A percentile compares a stretch with the other conserved stretches of the same genome.
Evolutionary conservation across 2,797 vertebrate species (phyloP).

Genomic region (Xiphorhynchus erythropygius): DNA sequence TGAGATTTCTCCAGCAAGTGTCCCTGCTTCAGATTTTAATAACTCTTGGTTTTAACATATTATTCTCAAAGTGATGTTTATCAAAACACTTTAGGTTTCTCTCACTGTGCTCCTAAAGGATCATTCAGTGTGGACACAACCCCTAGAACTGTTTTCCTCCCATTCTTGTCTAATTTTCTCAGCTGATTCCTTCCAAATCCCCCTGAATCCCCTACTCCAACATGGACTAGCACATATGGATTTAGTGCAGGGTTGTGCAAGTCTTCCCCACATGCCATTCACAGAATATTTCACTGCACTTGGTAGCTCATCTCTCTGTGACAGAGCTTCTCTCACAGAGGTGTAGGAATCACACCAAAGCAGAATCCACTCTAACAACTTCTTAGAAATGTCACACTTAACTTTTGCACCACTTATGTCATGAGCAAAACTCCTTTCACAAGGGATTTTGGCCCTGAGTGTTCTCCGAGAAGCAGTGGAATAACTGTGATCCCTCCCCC

Average conservation of each 20-base stretch:
- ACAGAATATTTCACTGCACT: background rate
- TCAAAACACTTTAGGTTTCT: background rate
- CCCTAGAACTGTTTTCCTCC: background rate
- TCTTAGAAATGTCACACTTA: background rate
- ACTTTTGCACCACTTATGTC: rapidly evolving
- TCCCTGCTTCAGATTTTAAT: background rate
- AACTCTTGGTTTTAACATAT: background rate
- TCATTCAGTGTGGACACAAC: background rate
- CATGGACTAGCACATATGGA: background rate
- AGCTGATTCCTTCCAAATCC: background rate
- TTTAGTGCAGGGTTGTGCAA: background rate
- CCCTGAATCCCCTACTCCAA: background rate
- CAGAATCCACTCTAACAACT: background rate
- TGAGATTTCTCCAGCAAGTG: background rate
- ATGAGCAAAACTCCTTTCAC: background rate
- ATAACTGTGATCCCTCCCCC: background rate
- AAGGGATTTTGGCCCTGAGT: background rate
- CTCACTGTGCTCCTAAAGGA: background rate
- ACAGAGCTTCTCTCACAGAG: background rate
- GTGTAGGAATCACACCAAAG: background rate
- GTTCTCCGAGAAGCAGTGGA: background rate
- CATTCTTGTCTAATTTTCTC: background rate
- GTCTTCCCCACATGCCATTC: background rate
- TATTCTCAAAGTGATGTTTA: background rate
- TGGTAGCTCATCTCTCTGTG: background rate